Conservation (phyloP, 2,888 invertebrate genomes). For the Rhorus exstirpatorius region DNA sequence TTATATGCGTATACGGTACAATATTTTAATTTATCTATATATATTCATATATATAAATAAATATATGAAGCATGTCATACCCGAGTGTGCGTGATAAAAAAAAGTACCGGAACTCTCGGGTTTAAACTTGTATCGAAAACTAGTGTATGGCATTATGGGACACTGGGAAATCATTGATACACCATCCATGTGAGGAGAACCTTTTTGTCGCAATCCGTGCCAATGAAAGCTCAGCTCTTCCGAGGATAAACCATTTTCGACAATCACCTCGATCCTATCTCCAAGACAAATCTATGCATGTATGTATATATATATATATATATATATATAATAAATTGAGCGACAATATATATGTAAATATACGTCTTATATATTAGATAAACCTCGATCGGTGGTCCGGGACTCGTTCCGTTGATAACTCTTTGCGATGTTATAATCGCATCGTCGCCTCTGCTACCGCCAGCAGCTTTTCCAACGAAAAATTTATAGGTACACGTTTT, state of each 20-base stretch:
- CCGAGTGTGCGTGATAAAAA: constrained; percentile 84
- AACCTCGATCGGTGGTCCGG: constrained; percentile 80
- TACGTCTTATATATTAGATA: background rate
- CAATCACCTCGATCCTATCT: constrained; percentile 76
- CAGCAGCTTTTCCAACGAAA: constrained; percentile 68
- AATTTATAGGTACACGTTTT: constrained; percentile 77
- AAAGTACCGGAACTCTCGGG: constrained; percentile 76
- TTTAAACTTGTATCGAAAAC: constrained; percentile 80
- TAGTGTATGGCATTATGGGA: constrained; percentile 82
- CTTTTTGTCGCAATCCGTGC: constrained; percentile 86
- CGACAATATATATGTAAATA: no score
- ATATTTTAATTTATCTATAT: background rate
- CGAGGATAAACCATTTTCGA: constrained; percentile 76
- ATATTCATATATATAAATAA: no score
- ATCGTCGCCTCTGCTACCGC: constrained; percentile 23
- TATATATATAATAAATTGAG: no score
- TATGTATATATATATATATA: no score
- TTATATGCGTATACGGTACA: no score
- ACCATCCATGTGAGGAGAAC: constrained; percentile 84
- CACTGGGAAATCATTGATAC: constrained; percentile 85
- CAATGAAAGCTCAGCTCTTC: constrained; percentile 85
- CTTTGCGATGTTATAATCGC: no score
- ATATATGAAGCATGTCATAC: constrained; percentile 81
- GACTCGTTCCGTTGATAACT: constrained; percentile 78
- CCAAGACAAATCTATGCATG: constrained; percentile 77